These are phyloP conservation scores for Acrobasis suavella DNA, from an alignment of 2,888 invertebrate genomes.

Conservation along the genomic window DNA sequence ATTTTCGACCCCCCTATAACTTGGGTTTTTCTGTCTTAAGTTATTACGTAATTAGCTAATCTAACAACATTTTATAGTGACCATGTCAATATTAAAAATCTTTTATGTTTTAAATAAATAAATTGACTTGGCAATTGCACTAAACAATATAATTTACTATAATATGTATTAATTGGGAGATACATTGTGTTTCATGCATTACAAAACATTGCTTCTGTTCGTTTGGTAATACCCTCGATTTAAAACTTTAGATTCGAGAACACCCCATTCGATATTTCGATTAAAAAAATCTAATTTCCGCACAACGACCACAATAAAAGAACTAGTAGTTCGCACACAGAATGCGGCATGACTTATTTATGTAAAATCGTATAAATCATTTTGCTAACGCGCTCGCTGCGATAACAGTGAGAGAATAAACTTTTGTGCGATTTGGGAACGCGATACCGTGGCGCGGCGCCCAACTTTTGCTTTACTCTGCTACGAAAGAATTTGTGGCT, in stretches of 20 bases:
- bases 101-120: too few relatives aligned
- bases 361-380: conserved; percentile 81
- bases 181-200: too few relatives aligned
- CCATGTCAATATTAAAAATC: too few relatives aligned
- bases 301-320: conserved; percentile 41
- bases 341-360: conserved; percentile 77
- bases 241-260: conserved; percentile 22
- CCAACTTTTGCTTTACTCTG: conserved; percentile 42
- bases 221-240: background rate
- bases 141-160: too few relatives aligned
- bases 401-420: conserved; percentile 79
- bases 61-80: too few relatives aligned
- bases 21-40: too few relatives aligned
- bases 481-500: conserved; percentile 38
- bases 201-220: background rate
- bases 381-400: conserved; percentile 69
- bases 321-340: conserved; percentile 66
- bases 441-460: conserved; percentile 62
- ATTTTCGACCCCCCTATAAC: too few relatives aligned
- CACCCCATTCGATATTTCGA: conserved; percentile 17
- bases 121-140: too few relatives aligned
- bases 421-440: conserved; percentile 74
- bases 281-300: conserved; percentile 46
- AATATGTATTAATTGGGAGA: too few relatives aligned
- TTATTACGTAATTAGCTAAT: too few relatives aligned